Conservation (phyloP, 1,140 invertebrate species). For the Musca vetustissima region DNA sequence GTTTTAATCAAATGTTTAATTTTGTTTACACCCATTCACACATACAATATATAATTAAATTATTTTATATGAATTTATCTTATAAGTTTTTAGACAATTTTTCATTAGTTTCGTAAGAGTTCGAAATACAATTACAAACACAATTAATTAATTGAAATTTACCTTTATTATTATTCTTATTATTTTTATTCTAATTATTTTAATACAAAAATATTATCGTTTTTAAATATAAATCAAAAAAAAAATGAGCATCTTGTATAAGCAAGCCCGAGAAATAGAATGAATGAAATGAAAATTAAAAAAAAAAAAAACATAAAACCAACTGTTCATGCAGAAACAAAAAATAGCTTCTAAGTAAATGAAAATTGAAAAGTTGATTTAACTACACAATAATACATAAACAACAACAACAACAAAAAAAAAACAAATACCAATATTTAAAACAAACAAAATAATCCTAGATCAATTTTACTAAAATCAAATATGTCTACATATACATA, state of each 20-base stretch:
- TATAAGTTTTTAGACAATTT: constrained; percentile 53
- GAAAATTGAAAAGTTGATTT: neutral
- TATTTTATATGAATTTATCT: constrained; percentile 43
- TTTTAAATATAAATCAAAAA: constrained; percentile 30
- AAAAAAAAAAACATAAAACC: neutral
- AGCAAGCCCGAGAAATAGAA: neutral
- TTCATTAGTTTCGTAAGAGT: constrained; percentile 47
- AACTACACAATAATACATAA: neutral
- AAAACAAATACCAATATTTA: constrained; percentile 27
- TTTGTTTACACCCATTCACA: constrained; percentile 13
- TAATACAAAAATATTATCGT: no score
- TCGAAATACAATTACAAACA: constrained; percentile 34
- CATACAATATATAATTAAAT: constrained; percentile 24
- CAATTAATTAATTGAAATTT: neutral
- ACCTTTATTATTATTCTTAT: no score
- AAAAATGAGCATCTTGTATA: constrained; percentile 14
- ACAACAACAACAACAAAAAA: no score
- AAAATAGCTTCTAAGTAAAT: constrained; percentile 12
- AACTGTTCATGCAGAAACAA: no score
- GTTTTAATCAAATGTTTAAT: constrained; percentile 23
- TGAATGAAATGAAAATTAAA: constrained; percentile 13
- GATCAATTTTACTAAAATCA: constrained; percentile 20
- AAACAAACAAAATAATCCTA: constrained; percentile 21
- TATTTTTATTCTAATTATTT: no score
- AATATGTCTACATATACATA: constrained; percentile 2